phyloP scores from a whole-genome alignment of 2,888 invertebrate species.

The Parnassius smintheus region DNA sequence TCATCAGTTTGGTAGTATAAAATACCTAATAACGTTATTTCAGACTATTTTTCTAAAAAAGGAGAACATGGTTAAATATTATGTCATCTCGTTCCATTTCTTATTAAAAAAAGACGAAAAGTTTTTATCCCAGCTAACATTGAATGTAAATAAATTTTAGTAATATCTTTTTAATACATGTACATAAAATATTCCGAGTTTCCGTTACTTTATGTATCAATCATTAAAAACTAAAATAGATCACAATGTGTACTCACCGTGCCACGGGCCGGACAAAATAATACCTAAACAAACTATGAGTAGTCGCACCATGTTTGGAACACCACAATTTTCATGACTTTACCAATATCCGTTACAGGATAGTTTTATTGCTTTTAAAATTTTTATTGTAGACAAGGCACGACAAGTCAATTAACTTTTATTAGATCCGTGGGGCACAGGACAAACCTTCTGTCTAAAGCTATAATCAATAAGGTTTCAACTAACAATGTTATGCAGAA shows the following conservation, averaged over 20 bases:
- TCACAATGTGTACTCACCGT: constrained; percentile 20
- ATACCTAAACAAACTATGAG: constrained; percentile 32
- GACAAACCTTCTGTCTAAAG: not conserved
- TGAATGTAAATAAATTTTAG: constrained; percentile 2
- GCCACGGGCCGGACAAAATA: constrained; percentile 26
- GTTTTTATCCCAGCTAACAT: too few relatives aligned
- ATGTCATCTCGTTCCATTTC: too few relatives aligned
- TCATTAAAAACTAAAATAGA: constrained; percentile 63
- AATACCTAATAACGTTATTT: too few relatives aligned
- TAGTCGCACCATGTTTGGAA: constrained; percentile 35
- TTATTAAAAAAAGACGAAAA: too few relatives aligned
- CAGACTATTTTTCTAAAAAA: too few relatives aligned
- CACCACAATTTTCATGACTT: constrained; percentile 38
- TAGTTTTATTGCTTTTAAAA: constrained; percentile 31
- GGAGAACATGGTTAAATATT: too few relatives aligned
- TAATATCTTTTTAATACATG: constrained; percentile 30
- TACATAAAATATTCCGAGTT: constrained; percentile 40
- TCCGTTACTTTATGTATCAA: constrained; percentile 51
- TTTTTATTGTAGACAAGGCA: constrained; percentile 25
- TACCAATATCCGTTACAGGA: constrained; percentile 44
- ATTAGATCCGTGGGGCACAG: not conserved
- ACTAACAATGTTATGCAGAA: too few relatives aligned
- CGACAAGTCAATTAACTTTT: constrained; percentile 25
- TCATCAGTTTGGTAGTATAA: too few relatives aligned
- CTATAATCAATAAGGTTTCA: too few relatives aligned